Conservation (phyloP, 2,797 vertebrate species). For the Pipistrellus pipistrellus region DNA sequence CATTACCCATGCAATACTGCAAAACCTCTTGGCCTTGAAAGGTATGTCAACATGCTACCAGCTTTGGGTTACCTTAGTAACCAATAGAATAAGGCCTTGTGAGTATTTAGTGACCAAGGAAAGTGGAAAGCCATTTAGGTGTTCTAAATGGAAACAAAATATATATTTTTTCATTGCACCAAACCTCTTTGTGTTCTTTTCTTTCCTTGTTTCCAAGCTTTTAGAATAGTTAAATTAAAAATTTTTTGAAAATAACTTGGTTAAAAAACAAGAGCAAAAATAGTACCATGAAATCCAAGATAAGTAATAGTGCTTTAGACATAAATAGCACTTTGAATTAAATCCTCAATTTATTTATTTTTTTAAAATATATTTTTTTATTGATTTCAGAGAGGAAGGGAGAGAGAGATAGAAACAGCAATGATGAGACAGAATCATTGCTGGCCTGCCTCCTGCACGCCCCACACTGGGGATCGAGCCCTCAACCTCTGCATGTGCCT, state of each 20-base stretch:
- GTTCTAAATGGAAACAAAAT: slow-evolving; percentile 73
- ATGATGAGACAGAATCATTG: too few species aligned
- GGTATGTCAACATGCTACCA: slow-evolving; percentile 84
- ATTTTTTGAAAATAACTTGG: slow-evolving; percentile 64
- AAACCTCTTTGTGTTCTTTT: slow-evolving; percentile 61
- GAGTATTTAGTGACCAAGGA: slow-evolving; percentile 85
- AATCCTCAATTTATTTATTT: slow-evolving; percentile 48
- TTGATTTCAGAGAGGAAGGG: too few species aligned
- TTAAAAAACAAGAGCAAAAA: slow-evolving; percentile 65
- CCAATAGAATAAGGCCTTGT: slow-evolving; percentile 84
- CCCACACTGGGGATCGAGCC: too few species aligned
- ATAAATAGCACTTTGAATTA: slow-evolving; percentile 28
- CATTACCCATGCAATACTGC: slow-evolving; percentile 81
- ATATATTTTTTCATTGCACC: slow-evolving; percentile 49
- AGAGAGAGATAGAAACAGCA: too few species aligned
- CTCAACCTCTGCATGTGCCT: too few species aligned
- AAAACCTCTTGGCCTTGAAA: slow-evolving; percentile 87
- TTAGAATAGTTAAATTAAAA: slow-evolving; percentile 20
- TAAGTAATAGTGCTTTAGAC: slow-evolving; percentile 50
- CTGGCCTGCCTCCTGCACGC: too few species aligned
- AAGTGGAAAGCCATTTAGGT: slow-evolving; percentile 85
- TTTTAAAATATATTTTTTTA: too few species aligned
- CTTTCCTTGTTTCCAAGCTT: slow-evolving; percentile 66
- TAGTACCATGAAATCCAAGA: slow-evolving; percentile 35
- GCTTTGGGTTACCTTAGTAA: slow-evolving; percentile 89